A percentile compares a stretch with the other conserved stretches of the same genome.
Conservation (phyloP, 92 coral and sea anemone species). For the Porites divaricata region DNA sequence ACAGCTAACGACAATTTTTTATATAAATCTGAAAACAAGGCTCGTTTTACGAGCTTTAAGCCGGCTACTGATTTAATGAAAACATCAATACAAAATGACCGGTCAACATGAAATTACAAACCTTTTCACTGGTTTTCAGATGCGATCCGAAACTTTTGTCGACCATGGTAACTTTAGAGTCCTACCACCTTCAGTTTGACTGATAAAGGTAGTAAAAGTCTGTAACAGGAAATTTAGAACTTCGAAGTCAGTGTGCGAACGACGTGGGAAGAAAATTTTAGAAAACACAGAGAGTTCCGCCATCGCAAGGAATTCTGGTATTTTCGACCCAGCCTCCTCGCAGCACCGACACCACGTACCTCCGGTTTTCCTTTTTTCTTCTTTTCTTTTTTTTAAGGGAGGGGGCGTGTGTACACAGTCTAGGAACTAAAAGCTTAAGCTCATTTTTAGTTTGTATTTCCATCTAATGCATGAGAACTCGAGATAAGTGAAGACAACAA, state of each 20-base stretch:
- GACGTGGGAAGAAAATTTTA: background rate
- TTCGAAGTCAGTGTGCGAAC: background rate
- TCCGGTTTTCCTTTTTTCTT: too few species aligned
- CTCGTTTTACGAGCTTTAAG: too few species aligned
- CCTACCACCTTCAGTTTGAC: background rate
- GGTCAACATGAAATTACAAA: constrained; percentile 24
- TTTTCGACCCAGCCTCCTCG: constrained; percentile 28
- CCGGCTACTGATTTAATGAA: background rate
- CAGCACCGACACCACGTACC: too few species aligned
- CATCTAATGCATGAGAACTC: too few species aligned
- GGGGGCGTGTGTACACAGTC: too few species aligned
- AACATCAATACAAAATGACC: background rate
- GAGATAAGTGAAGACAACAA: too few species aligned
- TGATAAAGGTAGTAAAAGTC: background rate
- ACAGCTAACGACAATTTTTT: too few species aligned
- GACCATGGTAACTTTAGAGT: constrained; percentile 26
- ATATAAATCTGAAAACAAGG: too few species aligned
- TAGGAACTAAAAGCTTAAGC: too few species aligned
- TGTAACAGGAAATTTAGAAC: background rate
- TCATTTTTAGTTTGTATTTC: too few species aligned
- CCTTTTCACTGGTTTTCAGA: constrained; percentile 86
- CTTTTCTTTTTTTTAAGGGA: too few species aligned
- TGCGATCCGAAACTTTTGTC: constrained; percentile 59
- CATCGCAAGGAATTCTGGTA: constrained; percentile 45
- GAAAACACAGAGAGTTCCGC: constrained; percentile 17